Evolutionary conservation across 2,888 invertebrate genomes (phyloP).

Genomic region (Idaea biselata): DNA sequence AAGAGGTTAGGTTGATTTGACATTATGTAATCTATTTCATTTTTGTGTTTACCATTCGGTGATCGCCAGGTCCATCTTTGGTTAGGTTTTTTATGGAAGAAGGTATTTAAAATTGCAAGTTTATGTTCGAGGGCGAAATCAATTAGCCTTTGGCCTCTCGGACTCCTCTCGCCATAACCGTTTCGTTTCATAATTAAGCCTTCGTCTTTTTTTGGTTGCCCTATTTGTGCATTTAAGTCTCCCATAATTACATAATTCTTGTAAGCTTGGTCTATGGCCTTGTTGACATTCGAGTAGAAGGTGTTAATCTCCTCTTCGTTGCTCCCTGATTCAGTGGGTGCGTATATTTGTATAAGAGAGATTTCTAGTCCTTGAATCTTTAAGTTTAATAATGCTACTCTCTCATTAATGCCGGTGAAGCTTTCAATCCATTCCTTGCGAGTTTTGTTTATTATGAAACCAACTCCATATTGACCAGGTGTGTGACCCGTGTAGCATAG

Average conservation of each 20-base stretch:
- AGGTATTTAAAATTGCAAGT: constrained; percentile 19
- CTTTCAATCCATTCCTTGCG: constrained; percentile 17
- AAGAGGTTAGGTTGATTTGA: constrained; percentile 11
- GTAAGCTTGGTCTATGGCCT: constrained; percentile 16
- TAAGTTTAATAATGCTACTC: constrained; percentile 17
- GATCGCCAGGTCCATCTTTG: constrained; percentile 21
- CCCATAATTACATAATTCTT: constrained; percentile 19
- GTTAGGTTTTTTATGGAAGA: constrained; percentile 17
- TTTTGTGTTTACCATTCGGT: constrained; percentile 16
- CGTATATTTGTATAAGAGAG: constrained; percentile 24
- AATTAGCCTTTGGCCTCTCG: constrained; percentile 15
- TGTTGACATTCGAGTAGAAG: constrained; percentile 21
- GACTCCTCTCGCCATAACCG: constrained; percentile 16
- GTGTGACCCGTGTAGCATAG: constrained; percentile 15
- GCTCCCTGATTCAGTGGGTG: constrained; percentile 22
- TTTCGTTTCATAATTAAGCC: constrained; percentile 6
- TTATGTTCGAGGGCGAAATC: constrained; percentile 19
- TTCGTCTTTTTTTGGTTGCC: constrained; percentile 8
- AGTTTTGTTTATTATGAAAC: constrained; percentile 19
- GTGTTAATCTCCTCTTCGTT: constrained; percentile 17
- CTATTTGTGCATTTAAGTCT: constrained; percentile 19
- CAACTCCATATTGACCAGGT: constrained; percentile 19
- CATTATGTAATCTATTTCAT: constrained; percentile 23
- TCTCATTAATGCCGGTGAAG: constrained; percentile 17
- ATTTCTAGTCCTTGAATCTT: constrained; percentile 5